phyloP scores from a whole-genome alignment of 2,113 vertebrate species.

The Cyphomyrus discorhynchus region DNA sequence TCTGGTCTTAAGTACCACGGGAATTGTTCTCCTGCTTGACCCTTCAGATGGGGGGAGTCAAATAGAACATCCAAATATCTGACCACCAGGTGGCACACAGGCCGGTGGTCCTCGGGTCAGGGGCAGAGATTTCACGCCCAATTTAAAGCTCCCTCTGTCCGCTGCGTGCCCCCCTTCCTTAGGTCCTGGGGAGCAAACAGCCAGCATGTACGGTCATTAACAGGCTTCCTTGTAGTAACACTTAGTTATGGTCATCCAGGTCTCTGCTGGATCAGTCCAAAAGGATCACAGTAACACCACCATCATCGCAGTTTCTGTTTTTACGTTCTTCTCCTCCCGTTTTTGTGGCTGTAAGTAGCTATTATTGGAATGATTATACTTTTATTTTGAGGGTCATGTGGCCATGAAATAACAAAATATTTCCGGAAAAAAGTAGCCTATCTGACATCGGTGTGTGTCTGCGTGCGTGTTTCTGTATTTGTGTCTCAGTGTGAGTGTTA shows the following conservation, averaged over 20 bases:
- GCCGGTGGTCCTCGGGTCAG: not conserved
- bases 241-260: not conserved
- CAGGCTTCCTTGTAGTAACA: not conserved
- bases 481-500: not conserved
- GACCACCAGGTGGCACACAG: not conserved
- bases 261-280: not conserved
- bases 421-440: not conserved
- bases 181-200: not conserved
- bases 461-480: not conserved
- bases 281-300: not conserved
- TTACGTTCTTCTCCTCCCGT: not conserved
- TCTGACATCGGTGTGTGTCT: not conserved
- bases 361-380: not conserved
- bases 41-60: not conserved
- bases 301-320: not conserved
- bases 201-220: not conserved
- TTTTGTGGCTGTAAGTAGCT: not conserved
- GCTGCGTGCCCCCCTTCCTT: not conserved
- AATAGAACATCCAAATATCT: not conserved
- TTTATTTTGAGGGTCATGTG: not conserved
- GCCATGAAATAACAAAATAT: not conserved
- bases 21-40: not conserved
- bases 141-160: not conserved
- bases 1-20: not conserved
- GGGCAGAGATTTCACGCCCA: not conserved